A percentile compares a stretch with the other conserved stretches of the same genome.
Conservation (phyloP, 2,797 vertebrate species). For the Gymnopithys bicolor region DNA sequence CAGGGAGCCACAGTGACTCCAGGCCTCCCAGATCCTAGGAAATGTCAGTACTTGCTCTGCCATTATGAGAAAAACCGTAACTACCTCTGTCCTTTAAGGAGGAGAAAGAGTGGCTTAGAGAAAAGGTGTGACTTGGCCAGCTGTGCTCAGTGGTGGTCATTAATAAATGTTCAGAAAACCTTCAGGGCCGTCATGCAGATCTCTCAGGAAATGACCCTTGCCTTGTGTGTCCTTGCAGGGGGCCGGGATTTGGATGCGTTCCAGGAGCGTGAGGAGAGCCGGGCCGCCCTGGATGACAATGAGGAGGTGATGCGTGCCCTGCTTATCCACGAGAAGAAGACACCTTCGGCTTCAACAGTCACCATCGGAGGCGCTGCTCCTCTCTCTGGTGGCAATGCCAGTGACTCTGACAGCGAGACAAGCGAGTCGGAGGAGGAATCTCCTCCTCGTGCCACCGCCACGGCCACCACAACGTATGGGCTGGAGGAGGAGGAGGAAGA, state of each 20-base stretch:
- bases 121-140: not conserved
- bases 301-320: slow-evolving; percentile 97
- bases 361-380: slow-evolving; percentile 61
- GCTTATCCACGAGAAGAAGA: slow-evolving; percentile 96
- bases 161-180: not conserved
- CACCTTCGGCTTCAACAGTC: slow-evolving; percentile 59
- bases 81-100: not conserved
- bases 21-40: not conserved
- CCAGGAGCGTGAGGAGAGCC: slow-evolving; percentile 81
- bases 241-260: slow-evolving; percentile 75
- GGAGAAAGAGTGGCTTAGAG: not conserved
- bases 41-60: not conserved
- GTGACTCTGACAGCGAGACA: slow-evolving; percentile 96
- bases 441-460: slow-evolving; percentile 69
- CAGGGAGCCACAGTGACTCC: not conserved
- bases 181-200: not conserved
- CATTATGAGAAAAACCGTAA: not conserved
- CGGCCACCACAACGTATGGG: not conserved
- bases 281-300: slow-evolving; percentile 84
- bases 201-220: not conserved
- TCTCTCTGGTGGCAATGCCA: slow-evolving; percentile 72
- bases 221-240: slow-evolving; percentile 73
- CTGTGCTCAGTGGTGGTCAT: not conserved
- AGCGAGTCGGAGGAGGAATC: slow-evolving; percentile 94
- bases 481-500: slow-evolving; percentile 89